Percentiles rank a stretch among this genome's conserved stretches.
These are phyloP conservation scores for Galerucella pusilla DNA, from an alignment of 2,888 invertebrate species.

Conservation along the genomic window DNA sequence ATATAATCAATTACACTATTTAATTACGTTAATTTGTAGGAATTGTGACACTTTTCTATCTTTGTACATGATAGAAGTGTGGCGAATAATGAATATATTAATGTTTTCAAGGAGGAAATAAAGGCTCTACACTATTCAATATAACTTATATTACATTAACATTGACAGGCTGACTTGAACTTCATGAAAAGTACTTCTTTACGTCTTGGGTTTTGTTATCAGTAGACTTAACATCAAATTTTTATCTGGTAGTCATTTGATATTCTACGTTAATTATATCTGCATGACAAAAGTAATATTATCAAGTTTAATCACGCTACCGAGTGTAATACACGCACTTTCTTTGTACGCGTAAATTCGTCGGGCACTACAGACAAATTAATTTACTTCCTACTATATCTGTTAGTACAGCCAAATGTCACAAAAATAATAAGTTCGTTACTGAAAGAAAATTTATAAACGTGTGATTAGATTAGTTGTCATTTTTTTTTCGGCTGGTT, in stretches of 20 bases:
- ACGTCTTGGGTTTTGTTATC: neutral
- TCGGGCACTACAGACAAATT: slow-evolving; percentile 19
- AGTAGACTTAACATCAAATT: slow-evolving; percentile 29
- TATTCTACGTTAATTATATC: slow-evolving; percentile 58
- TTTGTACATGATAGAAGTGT: no score
- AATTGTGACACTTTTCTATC: no score
- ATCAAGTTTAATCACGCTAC: slow-evolving; percentile 55
- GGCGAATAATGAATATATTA: no score
- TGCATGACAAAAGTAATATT: slow-evolving; percentile 53
- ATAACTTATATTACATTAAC: no score
- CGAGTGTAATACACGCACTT: slow-evolving; percentile 52
- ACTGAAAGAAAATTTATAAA: no score
- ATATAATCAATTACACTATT: no score
- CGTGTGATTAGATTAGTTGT: no score
- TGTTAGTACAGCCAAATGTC: neutral
- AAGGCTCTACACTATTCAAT: no score
- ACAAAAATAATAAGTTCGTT: neutral
- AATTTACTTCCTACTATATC: neutral
- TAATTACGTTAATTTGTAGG: no score
- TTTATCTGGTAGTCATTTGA: slow-evolving; percentile 48
- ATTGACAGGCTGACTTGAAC: no score
- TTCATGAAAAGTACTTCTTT: no score
- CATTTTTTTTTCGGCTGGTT: neutral
- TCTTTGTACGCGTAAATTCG: slow-evolving; percentile 28
- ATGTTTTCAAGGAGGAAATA: no score